A percentile compares a stretch with the other conserved stretches of the same genome.
These are phyloP conservation scores for Tridacna gigas DNA, from an alignment of 2,888 invertebrate genomes.

Conservation along the genomic window DNA sequence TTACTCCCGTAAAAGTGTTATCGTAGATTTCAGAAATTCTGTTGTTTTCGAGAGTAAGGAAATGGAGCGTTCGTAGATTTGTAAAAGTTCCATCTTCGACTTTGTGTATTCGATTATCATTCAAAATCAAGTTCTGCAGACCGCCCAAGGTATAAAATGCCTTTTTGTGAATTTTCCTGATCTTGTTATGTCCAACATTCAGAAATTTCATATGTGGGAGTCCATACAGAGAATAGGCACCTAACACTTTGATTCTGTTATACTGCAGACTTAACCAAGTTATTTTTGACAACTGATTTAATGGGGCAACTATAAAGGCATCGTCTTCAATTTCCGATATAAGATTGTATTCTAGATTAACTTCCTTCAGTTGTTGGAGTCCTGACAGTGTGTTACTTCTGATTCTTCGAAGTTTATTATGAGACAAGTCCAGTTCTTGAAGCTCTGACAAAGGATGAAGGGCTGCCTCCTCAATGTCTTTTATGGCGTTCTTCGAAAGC, in stretches of 20 bases:
- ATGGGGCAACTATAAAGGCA: constrained; percentile 69
- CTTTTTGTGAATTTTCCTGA: constrained; percentile 68
- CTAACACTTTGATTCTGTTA: constrained; percentile 67
- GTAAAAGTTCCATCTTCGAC: constrained; percentile 69
- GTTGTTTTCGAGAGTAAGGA: constrained; percentile 71
- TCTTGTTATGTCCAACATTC: constrained; percentile 72
- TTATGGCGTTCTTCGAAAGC: constrained; percentile 68
- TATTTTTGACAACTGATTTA: constrained; percentile 70
- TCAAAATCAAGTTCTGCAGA: constrained; percentile 68
- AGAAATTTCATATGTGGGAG: constrained; percentile 74
- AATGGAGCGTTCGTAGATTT: constrained; percentile 64
- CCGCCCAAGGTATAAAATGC: constrained; percentile 67
- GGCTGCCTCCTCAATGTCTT: constrained; percentile 62
- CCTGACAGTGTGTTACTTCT: constrained; percentile 68
- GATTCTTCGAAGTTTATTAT: constrained; percentile 70
- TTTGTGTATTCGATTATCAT: constrained; percentile 65
- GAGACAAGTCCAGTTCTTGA: constrained; percentile 67
- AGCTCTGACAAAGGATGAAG: constrained; percentile 60
- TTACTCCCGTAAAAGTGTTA: constrained; percentile 69
- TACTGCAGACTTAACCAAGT: constrained; percentile 73
- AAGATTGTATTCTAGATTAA: constrained; percentile 72
- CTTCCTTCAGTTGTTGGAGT: constrained; percentile 68
- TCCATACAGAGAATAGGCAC: constrained; percentile 66
- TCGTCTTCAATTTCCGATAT: constrained; percentile 70
- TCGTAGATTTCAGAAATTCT: constrained; percentile 63